Conservation (phyloP, 2,888 invertebrate species). For the Zaprionus bogoriensis region DNA sequence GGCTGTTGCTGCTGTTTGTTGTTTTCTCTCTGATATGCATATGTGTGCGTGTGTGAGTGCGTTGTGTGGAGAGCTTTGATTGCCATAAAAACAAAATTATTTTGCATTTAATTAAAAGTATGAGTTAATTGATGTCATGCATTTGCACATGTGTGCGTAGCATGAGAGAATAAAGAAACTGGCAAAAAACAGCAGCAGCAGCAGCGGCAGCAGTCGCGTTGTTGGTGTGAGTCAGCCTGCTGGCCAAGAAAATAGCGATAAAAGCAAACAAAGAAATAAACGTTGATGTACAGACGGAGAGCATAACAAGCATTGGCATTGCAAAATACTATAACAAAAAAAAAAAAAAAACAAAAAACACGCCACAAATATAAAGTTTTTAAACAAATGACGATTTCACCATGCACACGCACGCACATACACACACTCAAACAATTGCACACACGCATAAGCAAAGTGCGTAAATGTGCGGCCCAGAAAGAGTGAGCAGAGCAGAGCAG, state of each 20-base stretch:
- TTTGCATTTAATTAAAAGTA: constrained; percentile 71
- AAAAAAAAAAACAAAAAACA: constrained; percentile 22
- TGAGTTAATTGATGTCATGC: constrained; percentile 55
- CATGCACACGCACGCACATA: constrained; percentile 25
- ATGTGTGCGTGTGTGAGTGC: constrained; percentile 26
- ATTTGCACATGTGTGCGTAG: constrained; percentile 18
- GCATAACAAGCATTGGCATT: constrained; percentile 44
- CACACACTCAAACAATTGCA: not conserved
- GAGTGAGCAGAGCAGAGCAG: constrained; percentile 8
- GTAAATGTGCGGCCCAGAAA: constrained; percentile 21
- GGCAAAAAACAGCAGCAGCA: constrained; percentile 21
- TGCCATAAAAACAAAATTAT: constrained; percentile 56
- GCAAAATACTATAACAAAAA: too few relatives aligned
- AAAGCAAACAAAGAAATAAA: constrained; percentile 72
- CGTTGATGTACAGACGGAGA: constrained; percentile 42
- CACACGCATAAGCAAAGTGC: constrained; percentile 26
- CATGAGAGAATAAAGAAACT: constrained; percentile 24
- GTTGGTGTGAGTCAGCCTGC: constrained; percentile 58
- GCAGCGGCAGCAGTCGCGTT: constrained; percentile 20
- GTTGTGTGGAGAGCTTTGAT: constrained; percentile 44
- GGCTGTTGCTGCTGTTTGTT: constrained; percentile 35
- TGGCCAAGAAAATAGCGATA: constrained; percentile 51
- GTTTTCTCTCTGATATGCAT: constrained; percentile 35
- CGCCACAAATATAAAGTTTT: constrained; percentile 35
- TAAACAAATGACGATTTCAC: constrained; percentile 64